Conservation (phyloP, 2,113 vertebrate species). For the Poeciliopsis retropinna region DNA sequence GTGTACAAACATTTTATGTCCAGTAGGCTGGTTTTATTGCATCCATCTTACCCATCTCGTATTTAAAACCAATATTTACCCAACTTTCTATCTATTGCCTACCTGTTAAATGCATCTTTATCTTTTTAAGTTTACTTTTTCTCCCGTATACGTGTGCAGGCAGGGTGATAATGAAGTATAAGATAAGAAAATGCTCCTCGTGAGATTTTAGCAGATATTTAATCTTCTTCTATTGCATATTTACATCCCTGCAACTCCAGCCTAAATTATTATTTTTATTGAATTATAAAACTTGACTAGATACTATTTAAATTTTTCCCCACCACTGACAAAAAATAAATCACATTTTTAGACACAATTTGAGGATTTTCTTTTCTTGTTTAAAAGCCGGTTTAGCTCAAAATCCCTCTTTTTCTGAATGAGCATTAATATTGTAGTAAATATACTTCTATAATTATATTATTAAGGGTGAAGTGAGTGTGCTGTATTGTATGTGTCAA, state of each 20-base stretch:
- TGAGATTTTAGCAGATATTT: background rate
- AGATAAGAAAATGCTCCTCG: background rate
- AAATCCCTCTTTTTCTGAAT: background rate
- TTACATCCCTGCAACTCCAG: background rate
- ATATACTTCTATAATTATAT: background rate
- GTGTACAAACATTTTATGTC: background rate
- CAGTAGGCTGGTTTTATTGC: background rate
- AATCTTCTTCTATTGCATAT: background rate
- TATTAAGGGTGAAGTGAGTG: background rate
- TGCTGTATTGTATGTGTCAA: background rate
- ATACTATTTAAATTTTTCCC: background rate
- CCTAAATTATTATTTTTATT: background rate
- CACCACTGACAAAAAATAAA: background rate
- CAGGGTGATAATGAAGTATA: background rate
- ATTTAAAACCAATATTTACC: background rate
- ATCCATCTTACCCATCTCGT: background rate
- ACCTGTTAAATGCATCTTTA: conserved; percentile 1
- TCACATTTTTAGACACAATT: background rate
- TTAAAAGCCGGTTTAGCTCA: background rate
- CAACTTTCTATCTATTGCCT: background rate
- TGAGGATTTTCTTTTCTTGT: background rate
- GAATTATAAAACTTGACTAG: background rate
- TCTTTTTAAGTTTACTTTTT: background rate
- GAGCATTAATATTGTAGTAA: background rate
- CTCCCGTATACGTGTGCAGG: background rate